Percentiles rank a stretch among this genome's conserved stretches.
These are phyloP conservation scores for Phataginus tricuspis DNA, from an alignment of 2,797 vertebrate species.

Conservation along the genomic window DNA sequence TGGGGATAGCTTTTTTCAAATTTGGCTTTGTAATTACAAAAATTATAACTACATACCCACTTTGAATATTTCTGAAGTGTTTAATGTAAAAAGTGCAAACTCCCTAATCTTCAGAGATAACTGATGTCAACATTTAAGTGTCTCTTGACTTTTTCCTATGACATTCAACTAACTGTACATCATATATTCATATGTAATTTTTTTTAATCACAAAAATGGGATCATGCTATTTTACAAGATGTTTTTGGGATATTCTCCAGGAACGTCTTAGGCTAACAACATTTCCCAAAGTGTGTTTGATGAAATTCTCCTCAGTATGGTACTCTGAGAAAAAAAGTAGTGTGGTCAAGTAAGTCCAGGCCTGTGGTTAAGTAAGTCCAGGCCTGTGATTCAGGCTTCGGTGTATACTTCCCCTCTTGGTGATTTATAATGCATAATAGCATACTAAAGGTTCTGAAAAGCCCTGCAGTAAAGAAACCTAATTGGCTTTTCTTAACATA, in stretches of 20 bases:
- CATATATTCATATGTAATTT: neutral
- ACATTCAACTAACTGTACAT: neutral
- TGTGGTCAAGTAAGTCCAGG: constrained; percentile 3
- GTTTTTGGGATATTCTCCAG: constrained; percentile 56
- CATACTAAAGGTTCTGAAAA: constrained; percentile 63
- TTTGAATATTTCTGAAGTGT: constrained; percentile 43
- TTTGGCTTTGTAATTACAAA: constrained; percentile 26
- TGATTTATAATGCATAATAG: neutral
- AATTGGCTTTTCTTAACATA: constrained; percentile 24
- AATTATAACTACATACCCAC: neutral
- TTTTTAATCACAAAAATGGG: constrained; percentile 34
- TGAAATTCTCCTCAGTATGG: constrained; percentile 44
- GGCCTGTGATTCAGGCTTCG: constrained; percentile 30
- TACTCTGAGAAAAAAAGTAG: constrained; percentile 16
- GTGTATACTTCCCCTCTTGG: neutral
- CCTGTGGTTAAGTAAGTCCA: constrained; percentile 12
- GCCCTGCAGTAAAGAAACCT: constrained; percentile 15
- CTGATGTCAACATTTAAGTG: neutral
- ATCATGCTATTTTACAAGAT: constrained; percentile 38
- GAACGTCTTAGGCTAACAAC: constrained; percentile 16
- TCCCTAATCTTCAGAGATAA: neutral
- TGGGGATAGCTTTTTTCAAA: neutral
- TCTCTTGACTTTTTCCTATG: neutral
- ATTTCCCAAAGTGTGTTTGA: constrained; percentile 57
- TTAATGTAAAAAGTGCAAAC: constrained; percentile 42